Conservation (phyloP, 1,140 invertebrate genomes). For the Pachypsylla venusta region DNA sequence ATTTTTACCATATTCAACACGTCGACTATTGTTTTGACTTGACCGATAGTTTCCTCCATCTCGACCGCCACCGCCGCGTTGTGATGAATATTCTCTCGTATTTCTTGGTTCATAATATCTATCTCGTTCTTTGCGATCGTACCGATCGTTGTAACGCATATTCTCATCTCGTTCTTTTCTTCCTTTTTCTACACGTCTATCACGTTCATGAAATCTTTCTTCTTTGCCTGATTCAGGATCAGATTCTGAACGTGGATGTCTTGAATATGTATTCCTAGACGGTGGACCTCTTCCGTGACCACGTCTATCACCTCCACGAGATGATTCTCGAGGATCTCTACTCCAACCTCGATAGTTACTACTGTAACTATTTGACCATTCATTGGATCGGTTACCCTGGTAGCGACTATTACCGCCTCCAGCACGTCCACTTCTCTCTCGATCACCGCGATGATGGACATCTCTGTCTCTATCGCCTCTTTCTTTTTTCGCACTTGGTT, state of each 20-base stretch:
- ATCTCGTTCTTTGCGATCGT: neutral
- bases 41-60: neutral
- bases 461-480: slow-evolving; percentile 7
- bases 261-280: neutral
- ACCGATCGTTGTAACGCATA: neutral
- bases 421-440: neutral
- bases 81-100: neutral
- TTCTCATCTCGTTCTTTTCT: slow-evolving; percentile 5
- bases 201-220: neutral
- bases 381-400: neutral
- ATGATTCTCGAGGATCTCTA: neutral
- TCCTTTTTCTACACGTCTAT: slow-evolving; percentile 5
- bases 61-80: neutral
- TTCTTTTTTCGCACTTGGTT: neutral
- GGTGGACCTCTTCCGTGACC: neutral
- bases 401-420: neutral
- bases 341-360: neutral
- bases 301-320: neutral
- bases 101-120: neutral
- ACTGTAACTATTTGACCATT: neutral
- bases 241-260: neutral
- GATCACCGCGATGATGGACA: neutral
- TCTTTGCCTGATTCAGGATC: slow-evolving; percentile 8
- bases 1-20: neutral
- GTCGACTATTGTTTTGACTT: neutral